A percentile compares a stretch with the other conserved stretches of the same genome.
These are phyloP conservation scores for Tragelaphus scriptus DNA, from an alignment of 2,113 vertebrate genomes.

Conservation along the genomic window DNA sequence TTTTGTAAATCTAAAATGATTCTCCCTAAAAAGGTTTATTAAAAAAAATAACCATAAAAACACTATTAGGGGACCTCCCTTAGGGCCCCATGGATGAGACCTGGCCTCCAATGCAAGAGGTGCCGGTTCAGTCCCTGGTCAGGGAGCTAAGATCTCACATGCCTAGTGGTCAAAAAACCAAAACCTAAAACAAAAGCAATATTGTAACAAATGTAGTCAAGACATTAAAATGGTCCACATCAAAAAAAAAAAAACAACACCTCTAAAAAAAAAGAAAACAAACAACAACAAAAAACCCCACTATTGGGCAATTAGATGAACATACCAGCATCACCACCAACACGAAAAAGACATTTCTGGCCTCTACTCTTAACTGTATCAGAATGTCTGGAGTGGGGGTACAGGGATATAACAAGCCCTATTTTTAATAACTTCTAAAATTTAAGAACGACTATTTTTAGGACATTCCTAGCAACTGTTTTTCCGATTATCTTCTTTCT, in stretches of 20 bases:
- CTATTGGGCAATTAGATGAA: too few relatives aligned
- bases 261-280: not conserved
- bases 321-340: not conserved
- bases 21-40: not conserved
- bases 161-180: not conserved
- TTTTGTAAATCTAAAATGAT: not conserved
- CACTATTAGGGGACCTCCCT: not conserved
- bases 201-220: not conserved
- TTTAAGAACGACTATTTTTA: not conserved
- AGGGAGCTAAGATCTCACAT: not conserved
- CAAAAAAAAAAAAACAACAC: accelerated
- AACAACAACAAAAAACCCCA: not conserved
- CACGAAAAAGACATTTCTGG: not conserved
- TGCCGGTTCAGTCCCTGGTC: not conserved
- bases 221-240: not conserved
- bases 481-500: not conserved
- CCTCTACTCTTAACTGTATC: not conserved
- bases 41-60: not conserved
- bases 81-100: not conserved
- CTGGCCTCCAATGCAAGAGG: not conserved
- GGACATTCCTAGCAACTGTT: not conserved
- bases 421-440: not conserved
- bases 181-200: not conserved
- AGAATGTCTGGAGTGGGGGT: not conserved
- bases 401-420: not conserved